A percentile compares a stretch with the other conserved stretches of the same genome.
phyloP scores from a whole-genome alignment of 64 coral and sea anemone species.

The Orbicella faveolata region DNA sequence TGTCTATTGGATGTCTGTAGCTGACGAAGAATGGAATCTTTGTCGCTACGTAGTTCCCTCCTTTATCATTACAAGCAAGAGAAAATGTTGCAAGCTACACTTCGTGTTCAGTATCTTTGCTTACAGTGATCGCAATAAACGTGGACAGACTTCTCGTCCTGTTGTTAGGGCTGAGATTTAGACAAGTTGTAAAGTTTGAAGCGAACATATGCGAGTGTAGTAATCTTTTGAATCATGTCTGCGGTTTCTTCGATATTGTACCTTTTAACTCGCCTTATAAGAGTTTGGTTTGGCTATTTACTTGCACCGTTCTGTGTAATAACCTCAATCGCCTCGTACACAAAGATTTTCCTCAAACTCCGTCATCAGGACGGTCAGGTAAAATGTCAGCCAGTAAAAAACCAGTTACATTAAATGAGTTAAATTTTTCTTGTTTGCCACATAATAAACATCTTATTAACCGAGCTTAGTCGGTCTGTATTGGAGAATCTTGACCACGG shows the following conservation, averaged over 20 bases:
- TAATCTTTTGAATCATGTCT: not conserved
- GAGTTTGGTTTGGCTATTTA: not conserved
- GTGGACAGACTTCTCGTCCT: not conserved
- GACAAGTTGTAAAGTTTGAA: not conserved
- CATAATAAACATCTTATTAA: no score
- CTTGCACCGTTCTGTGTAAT: not conserved
- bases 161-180: not conserved
- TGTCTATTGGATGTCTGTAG: not conserved
- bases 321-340: not conserved
- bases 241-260: not conserved
- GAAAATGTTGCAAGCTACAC: not conserved
- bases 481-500: no score
- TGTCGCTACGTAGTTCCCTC: not conserved
- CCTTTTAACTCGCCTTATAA: not conserved
- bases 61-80: not conserved
- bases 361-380: not conserved
- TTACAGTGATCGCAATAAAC: not conserved
- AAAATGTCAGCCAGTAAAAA: no score
- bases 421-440: no score
- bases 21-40: not conserved
- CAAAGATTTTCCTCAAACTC: not conserved
- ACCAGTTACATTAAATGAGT: no score
- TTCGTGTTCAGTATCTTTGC: not conserved
- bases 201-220: not conserved
- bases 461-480: no score